Evolutionary conservation across 2,113 vertebrate species (phyloP).

Genomic region (Amblyopsis rosae): DNA sequence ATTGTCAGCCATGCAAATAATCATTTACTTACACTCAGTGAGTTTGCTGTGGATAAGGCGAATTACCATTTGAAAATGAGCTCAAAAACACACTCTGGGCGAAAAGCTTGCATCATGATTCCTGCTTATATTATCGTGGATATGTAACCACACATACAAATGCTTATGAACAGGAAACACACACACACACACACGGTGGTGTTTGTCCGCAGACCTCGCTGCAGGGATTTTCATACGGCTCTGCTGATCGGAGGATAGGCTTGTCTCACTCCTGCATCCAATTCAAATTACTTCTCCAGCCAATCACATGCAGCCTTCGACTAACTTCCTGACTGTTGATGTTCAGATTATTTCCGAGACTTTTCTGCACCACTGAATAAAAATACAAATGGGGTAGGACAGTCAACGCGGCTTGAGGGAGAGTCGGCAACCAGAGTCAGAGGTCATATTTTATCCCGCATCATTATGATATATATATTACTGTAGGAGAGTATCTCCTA

Average conservation of each 20-base stretch:
- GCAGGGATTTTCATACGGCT: constrained; percentile 38
- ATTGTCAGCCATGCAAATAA: constrained; percentile 98
- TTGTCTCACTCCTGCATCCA: constrained; percentile 34
- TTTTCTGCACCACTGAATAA: constrained; percentile 12
- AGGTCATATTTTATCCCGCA: no score
- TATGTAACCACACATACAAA: constrained; percentile 47
- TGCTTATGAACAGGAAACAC: not conserved
- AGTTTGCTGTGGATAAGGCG: constrained; percentile 93
- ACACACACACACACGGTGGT: constrained; percentile 17
- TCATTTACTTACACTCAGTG: constrained; percentile 96
- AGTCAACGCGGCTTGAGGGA: not conserved
- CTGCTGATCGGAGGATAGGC: constrained; percentile 45
- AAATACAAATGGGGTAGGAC: not conserved
- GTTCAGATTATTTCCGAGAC: constrained; percentile 7
- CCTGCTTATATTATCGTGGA: constrained; percentile 75
- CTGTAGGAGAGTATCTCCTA: no score
- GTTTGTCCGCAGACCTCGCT: constrained; percentile 40
- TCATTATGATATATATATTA: no score
- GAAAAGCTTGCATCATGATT: constrained; percentile 86
- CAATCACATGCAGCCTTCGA: constrained; percentile 32
- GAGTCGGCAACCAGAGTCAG: no score
- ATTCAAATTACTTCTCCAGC: constrained; percentile 41
- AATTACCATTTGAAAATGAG: constrained; percentile 98
- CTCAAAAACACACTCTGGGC: constrained; percentile 92
- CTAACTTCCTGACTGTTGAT: constrained; percentile 17